phyloP scores from a whole-genome alignment of 2,113 vertebrate species.

The Pangasianodon gigas region DNA sequence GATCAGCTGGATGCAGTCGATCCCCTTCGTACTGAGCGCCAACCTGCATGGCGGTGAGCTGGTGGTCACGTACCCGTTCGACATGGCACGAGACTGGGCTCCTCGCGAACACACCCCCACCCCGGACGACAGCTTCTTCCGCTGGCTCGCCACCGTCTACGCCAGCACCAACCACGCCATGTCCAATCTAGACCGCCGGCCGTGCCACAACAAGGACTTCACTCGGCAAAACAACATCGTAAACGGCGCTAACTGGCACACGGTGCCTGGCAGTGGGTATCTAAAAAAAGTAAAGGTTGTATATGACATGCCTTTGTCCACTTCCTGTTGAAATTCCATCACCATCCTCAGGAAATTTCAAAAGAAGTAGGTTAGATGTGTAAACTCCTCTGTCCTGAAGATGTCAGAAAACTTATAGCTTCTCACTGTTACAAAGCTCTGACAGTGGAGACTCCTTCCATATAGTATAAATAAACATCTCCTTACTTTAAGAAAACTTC shows the following conservation, averaged over 20 bases:
- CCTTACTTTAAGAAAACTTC: neutral
- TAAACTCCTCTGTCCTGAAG: neutral
- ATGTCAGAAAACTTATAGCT: no score
- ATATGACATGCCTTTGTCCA: neutral
- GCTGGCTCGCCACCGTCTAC: conserved; percentile 88
- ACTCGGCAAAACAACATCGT: conserved; percentile 84
- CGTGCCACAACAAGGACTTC: conserved; percentile 85
- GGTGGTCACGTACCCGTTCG: conserved; percentile 82
- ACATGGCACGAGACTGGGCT: conserved; percentile 74
- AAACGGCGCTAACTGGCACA: conserved; percentile 89
- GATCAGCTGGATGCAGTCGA: conserved; percentile 89
- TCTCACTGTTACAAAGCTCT: no score
- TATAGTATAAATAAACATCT: neutral
- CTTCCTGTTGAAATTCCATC: neutral
- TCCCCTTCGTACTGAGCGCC: conserved; percentile 88
- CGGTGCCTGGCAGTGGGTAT: conserved; percentile 72
- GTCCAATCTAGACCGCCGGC: conserved; percentile 82
- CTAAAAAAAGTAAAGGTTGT: neutral
- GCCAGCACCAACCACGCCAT: conserved; percentile 90
- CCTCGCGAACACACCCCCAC: conserved; percentile 76
- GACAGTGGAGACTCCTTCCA: neutral
- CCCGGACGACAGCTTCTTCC: conserved; percentile 87
- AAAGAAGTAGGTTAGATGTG: neutral
- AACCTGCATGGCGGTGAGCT: conserved; percentile 91
- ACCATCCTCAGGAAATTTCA: neutral